Evolutionary conservation across 2,888 invertebrate genomes (phyloP).

Genomic region (Sarcophaga rosellei): DNA sequence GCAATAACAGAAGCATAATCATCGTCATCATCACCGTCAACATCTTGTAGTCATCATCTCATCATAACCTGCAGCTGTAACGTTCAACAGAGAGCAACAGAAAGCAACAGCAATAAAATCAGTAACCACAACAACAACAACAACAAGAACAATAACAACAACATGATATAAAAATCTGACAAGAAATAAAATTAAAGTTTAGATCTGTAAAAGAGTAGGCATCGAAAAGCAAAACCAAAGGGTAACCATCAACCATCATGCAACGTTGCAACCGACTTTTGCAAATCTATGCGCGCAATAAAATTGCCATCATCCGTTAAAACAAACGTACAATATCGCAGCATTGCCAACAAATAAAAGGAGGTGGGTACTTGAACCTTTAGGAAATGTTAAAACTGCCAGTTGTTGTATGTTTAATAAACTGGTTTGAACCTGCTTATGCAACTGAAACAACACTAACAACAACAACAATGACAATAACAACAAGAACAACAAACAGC

Average conservation of each 20-base stretch:
- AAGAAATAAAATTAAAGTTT: conserved; percentile 56
- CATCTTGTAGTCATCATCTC: conserved; percentile 60
- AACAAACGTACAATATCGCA: conserved; percentile 11
- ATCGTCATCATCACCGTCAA: conserved; percentile 43
- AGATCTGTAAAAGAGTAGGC: conserved; percentile 55
- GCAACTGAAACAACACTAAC: background rate
- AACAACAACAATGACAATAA: conserved; percentile 1
- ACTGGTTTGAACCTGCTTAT: conserved; percentile 67
- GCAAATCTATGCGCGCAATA: background rate
- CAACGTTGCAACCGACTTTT: background rate
- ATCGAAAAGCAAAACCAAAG: conserved; percentile 38
- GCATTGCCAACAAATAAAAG: conserved; percentile 54
- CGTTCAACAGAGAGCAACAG: conserved; percentile 34
- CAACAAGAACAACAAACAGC: conserved; percentile 1
- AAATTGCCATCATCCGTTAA: conserved; percentile 39
- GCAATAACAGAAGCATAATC: conserved; percentile 42
- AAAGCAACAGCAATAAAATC: conserved; percentile 3
- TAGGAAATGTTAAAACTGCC: conserved; percentile 57
- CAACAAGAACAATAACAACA: background rate
- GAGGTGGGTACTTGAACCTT: conserved; percentile 68
- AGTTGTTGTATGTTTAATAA: conserved; percentile 66
- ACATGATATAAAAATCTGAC: conserved; percentile 44
- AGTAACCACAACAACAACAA: background rate
- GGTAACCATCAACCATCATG: conserved; percentile 37
- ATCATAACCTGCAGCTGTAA: conserved; percentile 68